These are phyloP conservation scores for Sipha maydis DNA, from an alignment of 2,888 invertebrate genomes.

Conservation along the genomic window DNA sequence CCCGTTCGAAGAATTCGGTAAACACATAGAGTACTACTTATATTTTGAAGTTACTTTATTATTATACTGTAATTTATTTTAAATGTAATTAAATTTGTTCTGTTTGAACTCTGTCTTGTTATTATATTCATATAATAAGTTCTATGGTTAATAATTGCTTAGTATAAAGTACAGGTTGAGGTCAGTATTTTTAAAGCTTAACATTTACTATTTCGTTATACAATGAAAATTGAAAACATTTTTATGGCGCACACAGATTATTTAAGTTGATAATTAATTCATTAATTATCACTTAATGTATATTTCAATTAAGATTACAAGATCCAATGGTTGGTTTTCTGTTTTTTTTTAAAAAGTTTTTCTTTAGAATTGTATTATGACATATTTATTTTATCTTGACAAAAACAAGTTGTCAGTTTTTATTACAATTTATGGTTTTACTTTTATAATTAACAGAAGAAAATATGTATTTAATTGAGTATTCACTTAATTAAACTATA, in stretches of 20 bases:
- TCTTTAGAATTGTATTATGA: neutral
- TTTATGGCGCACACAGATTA: constrained; percentile 17
- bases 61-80: constrained; percentile 18
- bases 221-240: neutral
- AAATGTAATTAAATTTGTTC: constrained; percentile 15
- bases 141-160: neutral
- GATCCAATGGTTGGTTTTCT: neutral
- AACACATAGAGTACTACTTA: constrained; percentile 5
- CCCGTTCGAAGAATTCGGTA: constrained; percentile 56
- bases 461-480: neutral
- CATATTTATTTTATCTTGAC: neutral
- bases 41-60: constrained; percentile 47
- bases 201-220: constrained; percentile 3
- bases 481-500: neutral
- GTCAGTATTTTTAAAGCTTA: constrained; percentile 16
- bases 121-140: constrained; percentile 19
- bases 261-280: neutral
- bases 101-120: constrained; percentile 25
- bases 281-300: neutral
- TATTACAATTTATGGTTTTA: neutral
- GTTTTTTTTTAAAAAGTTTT: neutral
- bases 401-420: neutral
- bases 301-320: neutral
- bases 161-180: constrained; percentile 12
- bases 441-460: neutral